phyloP scores from a whole-genome alignment of 2,888 invertebrate genomes.

The Trachelus tabidus region DNA sequence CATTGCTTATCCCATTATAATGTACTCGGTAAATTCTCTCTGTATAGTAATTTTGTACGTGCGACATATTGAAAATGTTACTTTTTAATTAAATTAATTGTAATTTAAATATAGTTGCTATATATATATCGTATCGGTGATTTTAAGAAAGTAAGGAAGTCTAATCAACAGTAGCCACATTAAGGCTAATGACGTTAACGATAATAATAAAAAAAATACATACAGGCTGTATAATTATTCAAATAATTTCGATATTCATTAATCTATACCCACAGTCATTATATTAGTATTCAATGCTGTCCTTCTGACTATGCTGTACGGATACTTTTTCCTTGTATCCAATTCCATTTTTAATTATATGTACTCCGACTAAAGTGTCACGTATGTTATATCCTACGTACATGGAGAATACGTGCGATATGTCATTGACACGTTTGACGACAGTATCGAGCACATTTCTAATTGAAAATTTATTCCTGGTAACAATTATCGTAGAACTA shows the following conservation, averaged over 20 bases:
- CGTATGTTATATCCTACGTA: not conserved
- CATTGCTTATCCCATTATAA: not conserved
- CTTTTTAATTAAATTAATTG: constrained; percentile 29
- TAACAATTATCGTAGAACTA: not conserved
- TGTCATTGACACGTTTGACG: not conserved
- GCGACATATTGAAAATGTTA: constrained; percentile 26
- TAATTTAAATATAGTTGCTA: constrained; percentile 36
- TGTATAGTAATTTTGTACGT: constrained; percentile 44
- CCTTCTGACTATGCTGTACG: not conserved
- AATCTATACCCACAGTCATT: not conserved
- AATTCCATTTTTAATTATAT: not conserved
- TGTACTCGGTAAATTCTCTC: constrained; percentile 27
- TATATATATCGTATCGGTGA: constrained; percentile 32
- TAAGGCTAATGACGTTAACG: constrained; percentile 46
- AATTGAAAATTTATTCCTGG: not conserved
- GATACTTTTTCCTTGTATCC: not conserved
- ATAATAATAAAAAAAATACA: constrained; percentile 49
- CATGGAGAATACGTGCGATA: not conserved
- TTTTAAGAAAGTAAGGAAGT: constrained; percentile 33
- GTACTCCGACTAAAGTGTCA: not conserved
- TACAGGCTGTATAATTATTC: constrained; percentile 46
- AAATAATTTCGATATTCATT: constrained; percentile 25
- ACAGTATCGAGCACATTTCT: not conserved
- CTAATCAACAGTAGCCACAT: constrained; percentile 34
- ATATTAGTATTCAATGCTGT: not conserved